phyloP scores from a whole-genome alignment of 2,113 vertebrate genomes.

The Chaetodon auriga region DNA sequence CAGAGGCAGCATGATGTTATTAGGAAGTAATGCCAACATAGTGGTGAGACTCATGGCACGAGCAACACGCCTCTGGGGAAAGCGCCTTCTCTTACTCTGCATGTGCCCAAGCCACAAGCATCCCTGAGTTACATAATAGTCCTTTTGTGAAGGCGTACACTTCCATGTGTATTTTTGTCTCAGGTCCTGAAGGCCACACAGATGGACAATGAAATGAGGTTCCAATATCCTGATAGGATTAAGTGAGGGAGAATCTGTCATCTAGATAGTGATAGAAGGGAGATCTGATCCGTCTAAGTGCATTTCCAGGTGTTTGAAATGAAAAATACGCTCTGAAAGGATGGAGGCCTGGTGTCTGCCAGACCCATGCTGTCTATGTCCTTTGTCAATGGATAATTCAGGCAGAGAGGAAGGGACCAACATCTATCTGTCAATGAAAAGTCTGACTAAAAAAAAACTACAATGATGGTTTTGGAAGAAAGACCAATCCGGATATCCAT shows the following conservation, averaged over 20 bases:
- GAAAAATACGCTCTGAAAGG: slow-evolving; percentile 37
- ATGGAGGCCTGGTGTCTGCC: slow-evolving; percentile 7
- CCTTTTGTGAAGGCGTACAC: slow-evolving; percentile 34
- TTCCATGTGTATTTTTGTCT: slow-evolving; percentile 61
- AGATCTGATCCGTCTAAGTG: slow-evolving; percentile 53
- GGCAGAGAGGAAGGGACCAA: background rate
- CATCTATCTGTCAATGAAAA: slow-evolving; percentile 8
- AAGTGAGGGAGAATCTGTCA: slow-evolving; percentile 53
- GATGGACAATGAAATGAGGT: slow-evolving; percentile 42
- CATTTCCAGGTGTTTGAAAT: slow-evolving; percentile 64
- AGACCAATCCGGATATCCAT: background rate
- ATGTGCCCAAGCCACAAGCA: slow-evolving; percentile 62
- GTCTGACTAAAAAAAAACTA: background rate
- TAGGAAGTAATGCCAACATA: slow-evolving; percentile 44
- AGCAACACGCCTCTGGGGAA: slow-evolving; percentile 36
- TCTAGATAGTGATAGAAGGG: slow-evolving; percentile 40
- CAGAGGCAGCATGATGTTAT: slow-evolving; percentile 38
- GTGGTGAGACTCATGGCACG: slow-evolving; percentile 47
- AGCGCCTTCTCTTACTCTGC: slow-evolving; percentile 45
- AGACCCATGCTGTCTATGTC: slow-evolving; percentile 9
- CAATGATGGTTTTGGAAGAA: background rate
- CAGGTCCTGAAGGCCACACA: slow-evolving; percentile 41
- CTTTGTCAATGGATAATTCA: slow-evolving; percentile 38
- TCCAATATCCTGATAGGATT: slow-evolving; percentile 62
- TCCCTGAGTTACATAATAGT: slow-evolving; percentile 72